Evolutionary conservation across 2,113 vertebrate species (phyloP).

Genomic region (Brachirus orientalis): DNA sequence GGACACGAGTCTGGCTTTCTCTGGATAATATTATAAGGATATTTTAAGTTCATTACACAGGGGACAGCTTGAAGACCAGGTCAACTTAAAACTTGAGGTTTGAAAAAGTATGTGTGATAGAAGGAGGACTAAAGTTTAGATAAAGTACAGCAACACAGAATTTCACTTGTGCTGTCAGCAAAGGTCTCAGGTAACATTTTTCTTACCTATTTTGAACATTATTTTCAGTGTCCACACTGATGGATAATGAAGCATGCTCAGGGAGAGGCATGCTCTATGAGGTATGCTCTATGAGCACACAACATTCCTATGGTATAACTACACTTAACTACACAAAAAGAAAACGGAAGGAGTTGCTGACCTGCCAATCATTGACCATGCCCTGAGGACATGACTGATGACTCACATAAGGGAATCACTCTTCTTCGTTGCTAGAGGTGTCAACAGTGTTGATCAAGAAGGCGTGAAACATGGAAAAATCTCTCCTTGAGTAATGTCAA

Average conservation of each 20-base stretch:
- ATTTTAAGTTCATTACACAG: slow-evolving; percentile 48
- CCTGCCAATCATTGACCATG: slow-evolving; percentile 13
- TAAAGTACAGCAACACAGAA: no score
- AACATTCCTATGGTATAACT: slow-evolving; percentile 49
- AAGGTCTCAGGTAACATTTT: no score
- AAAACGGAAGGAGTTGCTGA: slow-evolving; percentile 6
- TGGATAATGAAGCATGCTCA: neutral
- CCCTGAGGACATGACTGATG: neutral
- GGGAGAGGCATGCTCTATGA: no score
- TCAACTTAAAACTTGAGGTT: slow-evolving; percentile 24
- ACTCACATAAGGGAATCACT: slow-evolving; percentile 10
- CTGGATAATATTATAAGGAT: slow-evolving; percentile 32
- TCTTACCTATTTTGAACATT: no score
- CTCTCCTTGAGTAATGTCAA: neutral
- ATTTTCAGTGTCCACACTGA: neutral
- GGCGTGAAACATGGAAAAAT: slow-evolving; percentile 27
- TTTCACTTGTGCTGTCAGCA: no score
- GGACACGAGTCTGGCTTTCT: slow-evolving; percentile 27
- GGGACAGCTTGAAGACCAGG: slow-evolving; percentile 13
- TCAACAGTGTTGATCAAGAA: neutral
- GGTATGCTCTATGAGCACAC: slow-evolving; percentile 23
- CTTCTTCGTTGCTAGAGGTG: slow-evolving; percentile 14
- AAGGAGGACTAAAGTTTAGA: neutral
- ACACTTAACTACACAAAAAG: neutral
- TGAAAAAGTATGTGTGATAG: neutral